phyloP scores from a whole-genome alignment of 2,113 vertebrate species.

The Ictalurus punctatus region DNA sequence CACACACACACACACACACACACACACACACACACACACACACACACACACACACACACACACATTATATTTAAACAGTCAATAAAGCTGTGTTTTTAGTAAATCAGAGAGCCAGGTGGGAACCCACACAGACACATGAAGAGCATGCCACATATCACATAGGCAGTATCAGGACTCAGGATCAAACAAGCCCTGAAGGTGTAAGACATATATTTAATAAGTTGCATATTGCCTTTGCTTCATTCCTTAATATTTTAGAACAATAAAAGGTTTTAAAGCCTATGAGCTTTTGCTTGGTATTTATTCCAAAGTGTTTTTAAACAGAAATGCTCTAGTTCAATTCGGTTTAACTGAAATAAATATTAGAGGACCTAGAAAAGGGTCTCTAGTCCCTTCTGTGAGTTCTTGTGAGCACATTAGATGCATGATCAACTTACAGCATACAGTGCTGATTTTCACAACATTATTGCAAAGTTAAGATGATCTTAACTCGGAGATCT shows the following conservation, averaged over 20 bases:
- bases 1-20: not conserved
- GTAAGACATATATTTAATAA: not conserved
- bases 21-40: not conserved
- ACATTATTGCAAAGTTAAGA: not conserved
- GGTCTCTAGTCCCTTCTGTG: not conserved
- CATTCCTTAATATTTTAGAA: not conserved
- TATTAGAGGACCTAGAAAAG: conserved; percentile 7
- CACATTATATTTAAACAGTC: not conserved
- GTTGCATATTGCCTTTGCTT: not conserved
- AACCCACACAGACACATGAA: not conserved
- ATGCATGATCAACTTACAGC: not conserved
- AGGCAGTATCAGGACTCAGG: not conserved
- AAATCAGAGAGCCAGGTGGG: not conserved
- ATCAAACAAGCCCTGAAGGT: not conserved
- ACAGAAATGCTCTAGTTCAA: not conserved
- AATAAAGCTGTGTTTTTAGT: not conserved
- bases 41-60: not conserved
- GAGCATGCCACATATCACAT: not conserved
- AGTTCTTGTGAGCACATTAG: not conserved
- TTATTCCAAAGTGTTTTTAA: not conserved
- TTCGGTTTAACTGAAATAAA: not conserved
- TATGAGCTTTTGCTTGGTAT: not conserved
- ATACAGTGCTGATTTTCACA: not conserved
- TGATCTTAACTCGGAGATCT: not conserved
- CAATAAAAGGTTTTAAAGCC: not conserved